phyloP scores from a whole-genome alignment of 1,140 invertebrate species.

The Stratiolaelaps scimitus region DNA sequence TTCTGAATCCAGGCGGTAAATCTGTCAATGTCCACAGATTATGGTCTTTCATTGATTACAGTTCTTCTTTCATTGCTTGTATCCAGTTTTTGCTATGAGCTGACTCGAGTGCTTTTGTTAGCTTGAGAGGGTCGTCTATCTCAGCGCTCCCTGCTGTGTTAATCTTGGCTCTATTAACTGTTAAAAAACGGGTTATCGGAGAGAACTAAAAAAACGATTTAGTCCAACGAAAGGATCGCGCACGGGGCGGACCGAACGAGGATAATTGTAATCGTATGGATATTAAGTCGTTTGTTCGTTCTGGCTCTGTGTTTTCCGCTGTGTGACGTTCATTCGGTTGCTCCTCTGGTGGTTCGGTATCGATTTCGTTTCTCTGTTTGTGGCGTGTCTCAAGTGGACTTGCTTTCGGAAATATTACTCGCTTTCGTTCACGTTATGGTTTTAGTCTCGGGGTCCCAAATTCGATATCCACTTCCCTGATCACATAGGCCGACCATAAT shows the following conservation, averaged over 20 bases:
- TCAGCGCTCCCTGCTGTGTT: neutral
- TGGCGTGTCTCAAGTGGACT: neutral
- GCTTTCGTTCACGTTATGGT: neutral
- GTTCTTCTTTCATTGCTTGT: neutral
- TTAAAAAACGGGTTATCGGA: too few relatives aligned
- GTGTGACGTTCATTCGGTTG: neutral
- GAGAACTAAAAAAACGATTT: neutral
- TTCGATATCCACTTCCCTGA: neutral
- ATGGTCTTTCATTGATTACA: neutral
- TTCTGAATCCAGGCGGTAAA: neutral
- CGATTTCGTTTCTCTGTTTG: neutral
- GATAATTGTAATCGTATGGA: too few relatives aligned
- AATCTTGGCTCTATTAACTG: neutral
- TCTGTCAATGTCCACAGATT: neutral
- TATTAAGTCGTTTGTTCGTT: neutral
- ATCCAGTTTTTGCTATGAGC: neutral
- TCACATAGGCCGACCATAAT: neutral
- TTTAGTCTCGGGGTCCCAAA: too few relatives aligned
- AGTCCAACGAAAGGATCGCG: neutral
- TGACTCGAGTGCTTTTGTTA: neutral
- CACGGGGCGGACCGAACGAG: neutral
- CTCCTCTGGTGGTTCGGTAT: conserved; percentile 1
- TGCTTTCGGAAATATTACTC: neutral
- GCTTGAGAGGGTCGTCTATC: neutral
- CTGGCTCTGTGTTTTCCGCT: neutral